Evolutionary conservation across 2,113 vertebrate species (phyloP).

Genomic region (Scophthalmus maximus): DNA sequence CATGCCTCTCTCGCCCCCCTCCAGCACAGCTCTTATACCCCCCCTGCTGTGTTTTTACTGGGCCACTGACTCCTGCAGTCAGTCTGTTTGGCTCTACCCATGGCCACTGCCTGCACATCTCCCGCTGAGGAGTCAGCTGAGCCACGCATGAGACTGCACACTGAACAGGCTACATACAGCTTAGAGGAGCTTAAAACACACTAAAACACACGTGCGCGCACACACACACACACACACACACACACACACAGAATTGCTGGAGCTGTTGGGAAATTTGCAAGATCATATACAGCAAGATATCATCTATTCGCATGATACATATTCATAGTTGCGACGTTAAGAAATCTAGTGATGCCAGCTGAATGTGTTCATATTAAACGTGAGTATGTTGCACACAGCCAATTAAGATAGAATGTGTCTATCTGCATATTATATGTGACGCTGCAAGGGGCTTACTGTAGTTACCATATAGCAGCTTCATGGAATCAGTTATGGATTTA

Average conservation of each 20-base stretch:
- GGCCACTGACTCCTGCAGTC: constrained; percentile 74
- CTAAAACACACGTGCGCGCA: constrained; percentile 13
- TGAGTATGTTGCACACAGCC: constrained; percentile 24
- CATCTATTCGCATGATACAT: constrained; percentile 31
- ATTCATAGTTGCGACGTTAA: constrained; percentile 18
- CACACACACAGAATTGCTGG: constrained; percentile 6
- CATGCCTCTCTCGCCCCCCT: constrained; percentile 50
- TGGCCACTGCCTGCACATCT: constrained; percentile 55
- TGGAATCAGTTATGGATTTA: constrained; percentile 40
- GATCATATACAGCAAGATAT: constrained; percentile 45
- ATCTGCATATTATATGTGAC: constrained; percentile 41
- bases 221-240: background rate
- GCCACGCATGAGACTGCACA: constrained; percentile 70
- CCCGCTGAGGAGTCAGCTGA: constrained; percentile 73
- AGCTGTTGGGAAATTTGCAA: constrained; percentile 44
- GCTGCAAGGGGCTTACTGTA: constrained; percentile 24
- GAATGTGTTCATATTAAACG: constrained; percentile 23
- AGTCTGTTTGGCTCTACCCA: constrained; percentile 50
- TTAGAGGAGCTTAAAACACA: constrained; percentile 46
- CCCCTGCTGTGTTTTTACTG: constrained; percentile 72
- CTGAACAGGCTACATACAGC: constrained; percentile 59
- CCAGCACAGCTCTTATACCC: constrained; percentile 52
- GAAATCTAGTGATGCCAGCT: constrained; percentile 15
- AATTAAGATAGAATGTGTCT: constrained; percentile 55
- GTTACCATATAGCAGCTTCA: constrained; percentile 22